These are phyloP conservation scores for Cherax quadricarinatus DNA, from an alignment of 1,140 invertebrate genomes.

Conservation along the genomic window DNA sequence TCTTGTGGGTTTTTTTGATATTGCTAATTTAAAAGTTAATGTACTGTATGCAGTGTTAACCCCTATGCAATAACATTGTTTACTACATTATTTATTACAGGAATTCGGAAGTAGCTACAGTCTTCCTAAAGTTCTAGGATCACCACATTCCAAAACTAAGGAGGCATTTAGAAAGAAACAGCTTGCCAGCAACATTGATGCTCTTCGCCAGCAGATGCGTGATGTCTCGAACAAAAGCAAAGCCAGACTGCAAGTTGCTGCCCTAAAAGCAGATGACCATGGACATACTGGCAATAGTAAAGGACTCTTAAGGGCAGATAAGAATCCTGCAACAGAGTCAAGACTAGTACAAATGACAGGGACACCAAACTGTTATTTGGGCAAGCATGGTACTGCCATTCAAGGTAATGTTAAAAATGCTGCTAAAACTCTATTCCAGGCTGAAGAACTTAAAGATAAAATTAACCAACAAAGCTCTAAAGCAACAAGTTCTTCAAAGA, in stretches of 20 bases:
- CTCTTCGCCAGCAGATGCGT: conserved; percentile 24
- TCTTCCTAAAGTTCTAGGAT: conserved; percentile 18
- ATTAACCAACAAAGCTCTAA: not conserved
- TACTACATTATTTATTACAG: not conserved
- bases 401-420: conserved; percentile 24
- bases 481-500: not conserved
- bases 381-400: not conserved
- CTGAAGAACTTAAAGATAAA: not conserved
- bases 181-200: conserved; percentile 37
- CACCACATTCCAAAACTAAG: conserved; percentile 28
- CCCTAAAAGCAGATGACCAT: not conserved
- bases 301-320: not conserved
- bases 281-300: not conserved
- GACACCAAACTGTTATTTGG: not conserved
- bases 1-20: no score
- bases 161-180: conserved; percentile 8
- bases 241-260: not conserved
- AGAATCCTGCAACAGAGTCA: not conserved
- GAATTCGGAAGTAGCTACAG: conserved; percentile 25
- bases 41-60: no score
- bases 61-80: not conserved
- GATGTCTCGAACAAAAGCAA: conserved; percentile 9
- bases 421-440: not conserved
- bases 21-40: no score
- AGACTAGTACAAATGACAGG: not conserved